Base-by-base conservation (phyloP, 2,888 invertebrate genomes). In the Cerastoderma edule region DNA sequence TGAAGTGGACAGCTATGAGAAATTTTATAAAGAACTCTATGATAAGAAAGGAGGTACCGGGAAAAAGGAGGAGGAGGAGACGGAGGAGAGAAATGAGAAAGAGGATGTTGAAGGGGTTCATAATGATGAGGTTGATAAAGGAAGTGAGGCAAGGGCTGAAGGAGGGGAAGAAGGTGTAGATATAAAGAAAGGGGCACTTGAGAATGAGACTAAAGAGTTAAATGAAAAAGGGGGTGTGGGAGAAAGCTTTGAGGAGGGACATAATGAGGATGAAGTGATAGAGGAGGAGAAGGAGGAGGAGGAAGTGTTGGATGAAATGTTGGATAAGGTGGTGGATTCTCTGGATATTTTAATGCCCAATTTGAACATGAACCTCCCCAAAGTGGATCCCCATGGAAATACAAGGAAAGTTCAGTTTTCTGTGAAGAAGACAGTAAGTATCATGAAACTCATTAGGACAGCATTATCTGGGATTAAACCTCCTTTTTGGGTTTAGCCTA, bases 371-470 rank as follows among this genome's bases (percentile, higher is more conserved):
- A 67, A 63, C 33, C 66, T 81, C 16, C 81, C 81, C 6, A 81
- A 76, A 71, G 50, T 81, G 24, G 81, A 81, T 44, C 66, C 75
- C 46, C 78, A 78, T 32, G 81, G 81, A 10, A 50, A 68, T 24
- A 69, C 70, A 65, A 81, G 75, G 46, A 81, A 81, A 67, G 81
- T 81, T 56, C 81, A 81, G 75, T 81, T 81, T 71, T 78, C 81
- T 30, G 24, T 79, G 10, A 75, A 69, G 33, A 71, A 64, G 30
- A 39, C 66, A 63, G 79, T 79, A 72, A 79, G 79, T 79, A 60
- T 33, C 1, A 19, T 19, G 33, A 50, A 50, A n/a, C n/a, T n/a
- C n/a, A n/a, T n/a, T n/a, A n/a, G n/a, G n/a, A n/a, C n/a, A n/a
- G n/a, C n/a, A n/a, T n/a, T n/a, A n/a, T n/a, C n/a, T n/a, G n/a